Evolutionary conservation across 2,888 invertebrate genomes (phyloP).

Genomic region (Nycteola revayana): DNA sequence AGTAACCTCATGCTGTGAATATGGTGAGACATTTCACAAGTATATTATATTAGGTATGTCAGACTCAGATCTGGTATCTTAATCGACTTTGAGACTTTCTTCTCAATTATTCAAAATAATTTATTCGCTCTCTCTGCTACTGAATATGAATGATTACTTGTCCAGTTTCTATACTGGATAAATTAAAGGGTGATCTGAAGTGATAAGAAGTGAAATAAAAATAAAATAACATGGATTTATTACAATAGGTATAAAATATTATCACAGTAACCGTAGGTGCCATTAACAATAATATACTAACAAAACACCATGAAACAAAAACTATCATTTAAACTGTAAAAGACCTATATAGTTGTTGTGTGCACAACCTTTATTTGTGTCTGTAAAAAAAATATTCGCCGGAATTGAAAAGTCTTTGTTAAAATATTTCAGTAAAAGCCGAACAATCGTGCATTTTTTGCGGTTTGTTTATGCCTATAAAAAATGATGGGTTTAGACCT

Average conservation of each 20-base stretch:
- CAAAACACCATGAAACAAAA: slow-evolving; percentile 12
- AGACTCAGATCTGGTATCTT: background rate
- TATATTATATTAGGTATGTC: background rate
- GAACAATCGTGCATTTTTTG: slow-evolving; percentile 33
- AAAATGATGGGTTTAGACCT: slow-evolving; percentile 20
- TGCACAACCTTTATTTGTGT: slow-evolving; percentile 34
- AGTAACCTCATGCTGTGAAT: slow-evolving; percentile 4
- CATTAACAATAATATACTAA: slow-evolving; percentile 3
- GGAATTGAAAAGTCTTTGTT: slow-evolving; percentile 50
- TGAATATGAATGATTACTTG: too few species aligned
- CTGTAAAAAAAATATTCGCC: slow-evolving; percentile 37
- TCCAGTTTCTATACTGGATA: too few species aligned
- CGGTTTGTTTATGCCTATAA: slow-evolving; percentile 34
- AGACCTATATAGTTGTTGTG: slow-evolving; percentile 26
- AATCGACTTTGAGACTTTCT: too few species aligned
- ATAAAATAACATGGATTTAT: too few species aligned
- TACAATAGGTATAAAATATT: too few species aligned
- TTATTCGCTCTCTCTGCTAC: too few species aligned
- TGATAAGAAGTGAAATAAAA: too few species aligned
- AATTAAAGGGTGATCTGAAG: too few species aligned
- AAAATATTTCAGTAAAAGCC: slow-evolving; percentile 38
- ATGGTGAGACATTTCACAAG: slow-evolving; percentile 1
- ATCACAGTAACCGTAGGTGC: too few species aligned
- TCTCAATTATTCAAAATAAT: too few species aligned
- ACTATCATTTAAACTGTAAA: slow-evolving; percentile 25